Evolutionary conservation across 2,113 vertebrate genomes (phyloP).

Genomic region (Microtus montanus): DNA sequence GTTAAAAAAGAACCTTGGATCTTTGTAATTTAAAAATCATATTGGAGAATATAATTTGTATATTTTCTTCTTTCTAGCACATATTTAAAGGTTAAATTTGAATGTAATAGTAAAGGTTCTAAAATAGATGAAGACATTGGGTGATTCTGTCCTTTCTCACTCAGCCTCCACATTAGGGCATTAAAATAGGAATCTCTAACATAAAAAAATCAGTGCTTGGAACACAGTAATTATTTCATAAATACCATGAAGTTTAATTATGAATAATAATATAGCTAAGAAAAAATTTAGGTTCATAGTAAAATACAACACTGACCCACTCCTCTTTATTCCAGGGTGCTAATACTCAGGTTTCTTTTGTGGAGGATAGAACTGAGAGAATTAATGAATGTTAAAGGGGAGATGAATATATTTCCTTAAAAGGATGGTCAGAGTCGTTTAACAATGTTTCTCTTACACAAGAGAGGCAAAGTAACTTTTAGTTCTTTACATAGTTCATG

Average conservation of each 20-base stretch:
- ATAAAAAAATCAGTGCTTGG: neutral
- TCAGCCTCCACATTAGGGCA: too few species aligned
- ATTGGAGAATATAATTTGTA: neutral
- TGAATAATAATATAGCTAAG: neutral
- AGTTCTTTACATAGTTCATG: neutral
- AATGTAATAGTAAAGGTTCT: neutral
- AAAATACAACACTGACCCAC: neutral
- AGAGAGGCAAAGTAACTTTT: neutral
- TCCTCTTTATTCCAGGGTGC: neutral
- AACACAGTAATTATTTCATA: neutral
- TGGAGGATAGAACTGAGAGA: neutral
- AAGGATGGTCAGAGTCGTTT: neutral
- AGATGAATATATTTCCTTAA: neutral
- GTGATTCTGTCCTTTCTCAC: neutral
- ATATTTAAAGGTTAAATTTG: neutral
- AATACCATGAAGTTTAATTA: neutral
- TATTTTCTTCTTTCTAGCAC: neutral
- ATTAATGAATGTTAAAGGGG: neutral
- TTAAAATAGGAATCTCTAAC: neutral
- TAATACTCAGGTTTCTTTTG: neutral
- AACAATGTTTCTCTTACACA: neutral
- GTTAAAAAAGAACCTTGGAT: neutral
- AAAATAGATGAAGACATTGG: neutral
- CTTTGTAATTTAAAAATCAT: neutral
- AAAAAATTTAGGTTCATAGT: neutral